Percentiles rank a stretch among this genome's conserved stretches.
phyloP scores from a whole-genome alignment of 2,113 vertebrate genomes.

The Podiceps cristatus region DNA sequence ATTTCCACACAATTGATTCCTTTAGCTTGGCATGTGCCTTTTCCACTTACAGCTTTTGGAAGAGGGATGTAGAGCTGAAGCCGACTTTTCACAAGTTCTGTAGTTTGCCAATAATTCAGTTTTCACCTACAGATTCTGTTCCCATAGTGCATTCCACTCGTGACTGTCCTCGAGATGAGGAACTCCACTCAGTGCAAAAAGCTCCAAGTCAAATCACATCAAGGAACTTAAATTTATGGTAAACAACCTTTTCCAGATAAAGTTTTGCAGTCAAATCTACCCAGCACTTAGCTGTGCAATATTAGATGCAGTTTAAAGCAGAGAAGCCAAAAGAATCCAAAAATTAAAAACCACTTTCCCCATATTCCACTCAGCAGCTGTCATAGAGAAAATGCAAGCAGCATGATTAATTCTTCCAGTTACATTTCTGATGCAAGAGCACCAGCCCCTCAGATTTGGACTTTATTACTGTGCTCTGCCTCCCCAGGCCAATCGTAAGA shows the following conservation, averaged over 20 bases:
- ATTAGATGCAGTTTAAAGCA: background rate
- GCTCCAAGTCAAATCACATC: background rate
- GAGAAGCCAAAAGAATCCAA: background rate
- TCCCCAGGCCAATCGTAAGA: background rate
- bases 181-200: background rate
- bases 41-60: background rate
- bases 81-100: background rate
- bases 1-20: background rate
- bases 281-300: background rate
- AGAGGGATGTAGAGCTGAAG: background rate
- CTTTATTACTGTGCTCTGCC: background rate
- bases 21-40: background rate
- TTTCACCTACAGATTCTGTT: background rate
- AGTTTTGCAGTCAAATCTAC: background rate
- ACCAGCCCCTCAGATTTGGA: background rate
- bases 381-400: background rate
- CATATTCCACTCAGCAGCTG: conserved; percentile 9
- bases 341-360: conserved; percentile 18
- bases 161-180: background rate
- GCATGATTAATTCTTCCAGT: conserved; percentile 18
- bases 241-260: background rate
- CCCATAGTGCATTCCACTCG: fast-evolving
- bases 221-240: background rate
- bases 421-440: background rate
- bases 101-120: background rate